Percentiles rank a stretch among this genome's conserved stretches.
Conservation (phyloP, 2,888 invertebrate species). For the Drosophila quinaria region DNA sequence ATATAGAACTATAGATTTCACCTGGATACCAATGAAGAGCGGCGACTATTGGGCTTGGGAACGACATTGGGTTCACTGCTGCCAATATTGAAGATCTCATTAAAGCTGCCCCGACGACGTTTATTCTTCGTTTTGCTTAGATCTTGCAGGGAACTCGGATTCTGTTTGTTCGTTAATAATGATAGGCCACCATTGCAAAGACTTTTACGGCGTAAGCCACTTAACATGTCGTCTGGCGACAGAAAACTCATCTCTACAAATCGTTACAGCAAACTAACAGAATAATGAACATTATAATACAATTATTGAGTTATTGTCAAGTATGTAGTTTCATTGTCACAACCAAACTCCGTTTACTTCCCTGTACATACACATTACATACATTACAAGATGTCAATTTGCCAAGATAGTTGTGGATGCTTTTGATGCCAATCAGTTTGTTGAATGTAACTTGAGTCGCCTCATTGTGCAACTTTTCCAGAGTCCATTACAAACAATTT, state of each 20-base stretch:
- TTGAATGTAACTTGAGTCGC: conserved; percentile 22
- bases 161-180: conserved; percentile 59
- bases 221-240: conserved; percentile 82
- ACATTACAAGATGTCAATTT: conserved; percentile 9
- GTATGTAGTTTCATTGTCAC: conserved; percentile 32
- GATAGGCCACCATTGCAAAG: conserved; percentile 83
- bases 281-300: conserved; percentile 4
- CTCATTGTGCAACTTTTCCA: conserved; percentile 20
- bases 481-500: conserved; percentile 25
- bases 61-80: conserved; percentile 28
- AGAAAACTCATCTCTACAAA: conserved; percentile 79
- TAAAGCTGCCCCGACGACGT: conserved; percentile 83
- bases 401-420: conserved; percentile 9
- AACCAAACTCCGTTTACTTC: conserved; percentile 3
- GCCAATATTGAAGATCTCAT: conserved; percentile 63
- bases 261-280: not conserved
- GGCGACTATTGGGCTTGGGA: conserved; percentile 71
- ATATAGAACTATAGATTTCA: conserved; percentile 56
- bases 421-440: conserved; percentile 20
- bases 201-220: conserved; percentile 83
- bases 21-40: conserved; percentile 86
- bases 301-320: conserved; percentile 19
- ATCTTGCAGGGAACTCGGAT: conserved; percentile 61
- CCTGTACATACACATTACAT: conserved; percentile 7
- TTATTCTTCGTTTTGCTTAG: conserved; percentile 81